phyloP scores from a whole-genome alignment of 2,113 vertebrate genomes.

The Rhinichthys klamathensis region DNA sequence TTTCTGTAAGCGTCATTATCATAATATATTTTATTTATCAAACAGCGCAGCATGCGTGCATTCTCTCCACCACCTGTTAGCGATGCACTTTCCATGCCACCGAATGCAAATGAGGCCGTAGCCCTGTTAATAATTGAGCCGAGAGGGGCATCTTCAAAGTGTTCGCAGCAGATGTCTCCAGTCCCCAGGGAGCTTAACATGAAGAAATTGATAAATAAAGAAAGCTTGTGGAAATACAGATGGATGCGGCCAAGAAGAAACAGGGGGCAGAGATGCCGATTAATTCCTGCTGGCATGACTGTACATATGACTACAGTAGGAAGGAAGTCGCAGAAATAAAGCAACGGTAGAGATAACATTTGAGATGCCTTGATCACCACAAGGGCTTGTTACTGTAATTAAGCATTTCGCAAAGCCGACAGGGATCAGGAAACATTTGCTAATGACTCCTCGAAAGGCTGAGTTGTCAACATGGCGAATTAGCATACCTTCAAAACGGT shows the following conservation, averaged over 20 bases:
- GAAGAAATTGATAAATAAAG: conserved; percentile 79
- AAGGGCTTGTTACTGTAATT: not conserved
- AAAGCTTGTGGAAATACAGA: conserved; percentile 68
- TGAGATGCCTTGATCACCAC: not conserved
- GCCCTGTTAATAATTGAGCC: conserved; percentile 72
- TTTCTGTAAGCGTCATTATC: conserved; percentile 66
- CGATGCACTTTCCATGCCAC: conserved; percentile 68
- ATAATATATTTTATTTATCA: conserved; percentile 80
- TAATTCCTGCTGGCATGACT: conserved; percentile 55
- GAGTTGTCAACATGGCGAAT: not conserved
- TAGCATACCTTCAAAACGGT: not conserved
- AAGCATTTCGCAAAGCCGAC: not conserved
- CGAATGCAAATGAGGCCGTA: conserved; percentile 72
- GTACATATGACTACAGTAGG: conserved; percentile 41
- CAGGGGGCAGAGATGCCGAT: conserved; percentile 43
- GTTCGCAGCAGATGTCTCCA: conserved; percentile 73
- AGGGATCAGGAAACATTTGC: conserved; percentile 9
- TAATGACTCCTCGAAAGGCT: not conserved
- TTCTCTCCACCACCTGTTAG: conserved; percentile 74
- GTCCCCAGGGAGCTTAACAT: conserved; percentile 73
- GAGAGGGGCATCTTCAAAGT: conserved; percentile 74
- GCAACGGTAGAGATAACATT: conserved; percentile 34
- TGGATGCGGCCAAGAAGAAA: conserved; percentile 59
- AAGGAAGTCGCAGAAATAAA: conserved; percentile 27
- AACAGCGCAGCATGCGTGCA: conserved; percentile 62